Evolutionary conservation across 2,113 vertebrate species (phyloP), one percentile per base, ranked within the genome.

Genomic region (Leptosomus discolor): DNA sequence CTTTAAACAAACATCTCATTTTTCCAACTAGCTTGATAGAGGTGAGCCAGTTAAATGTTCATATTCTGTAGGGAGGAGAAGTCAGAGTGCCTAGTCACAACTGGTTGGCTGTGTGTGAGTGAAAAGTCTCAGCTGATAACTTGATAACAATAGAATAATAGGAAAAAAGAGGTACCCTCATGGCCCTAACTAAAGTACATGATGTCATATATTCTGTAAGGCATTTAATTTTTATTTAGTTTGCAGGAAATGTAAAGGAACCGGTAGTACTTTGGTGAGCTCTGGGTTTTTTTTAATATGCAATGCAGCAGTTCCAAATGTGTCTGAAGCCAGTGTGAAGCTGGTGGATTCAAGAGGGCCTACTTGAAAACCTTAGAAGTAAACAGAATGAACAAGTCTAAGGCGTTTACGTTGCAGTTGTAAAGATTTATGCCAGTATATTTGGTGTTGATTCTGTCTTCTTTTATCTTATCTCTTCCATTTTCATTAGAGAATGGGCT

Each of bases 291-390:
- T 80, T 64, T 45, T 45, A 60, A 56, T 64, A 46, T 41, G 4
- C 15, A 30, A 9, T 79, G 17, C n/a, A 83, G 58, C 67, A 69
- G 36, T 83, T 86, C 63, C 88, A 86, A 79, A 73, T 80, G 81
- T 71, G 29, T 50, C 17, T 80, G 63, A 94, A 95, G 22, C 61
- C 63, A 27, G 41, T 37, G 63, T 91, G 76, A 94, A 94, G 91
- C 65, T 21, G 8, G 5, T 83, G 45, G 36, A 86, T 92, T 88
- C 24, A 22, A 73, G 75, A 34, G 36, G 43, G 22, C 50, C 91
- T 69, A 32, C 54, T n/a, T 36, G 30, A 73, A 92, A 88, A 65
- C 57, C 54, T 37, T n/a, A 57, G 32, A 57, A 70, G 34, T 22
- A 53, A 90, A 85, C 21, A 69, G 32, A 77, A 73, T 32, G 22